A percentile compares a stretch with the other conserved stretches of the same genome.
Evolutionary conservation across 2,113 vertebrate species (phyloP).

Genomic region (Tychaedon coryphoeus): DNA sequence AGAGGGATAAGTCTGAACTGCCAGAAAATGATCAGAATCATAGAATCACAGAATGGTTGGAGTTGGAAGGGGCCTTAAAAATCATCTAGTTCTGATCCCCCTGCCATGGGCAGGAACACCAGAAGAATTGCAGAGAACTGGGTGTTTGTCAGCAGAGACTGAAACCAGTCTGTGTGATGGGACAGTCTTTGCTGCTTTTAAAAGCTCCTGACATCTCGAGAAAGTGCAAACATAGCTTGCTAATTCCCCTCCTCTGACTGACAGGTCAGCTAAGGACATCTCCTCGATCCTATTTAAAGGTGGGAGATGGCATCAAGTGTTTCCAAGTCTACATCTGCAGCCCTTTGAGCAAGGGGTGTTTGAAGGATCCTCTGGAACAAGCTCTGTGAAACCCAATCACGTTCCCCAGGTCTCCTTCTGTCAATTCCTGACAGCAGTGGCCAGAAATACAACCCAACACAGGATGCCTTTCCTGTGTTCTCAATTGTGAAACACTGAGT

Average conservation of each 20-base stretch:
- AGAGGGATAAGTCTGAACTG: background rate
- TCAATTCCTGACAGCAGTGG: background rate
- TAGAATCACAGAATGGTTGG: background rate
- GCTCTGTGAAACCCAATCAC: background rate
- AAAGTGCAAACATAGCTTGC: background rate
- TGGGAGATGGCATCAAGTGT: background rate
- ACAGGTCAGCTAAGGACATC: constrained; percentile 34
- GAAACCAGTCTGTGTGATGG: background rate
- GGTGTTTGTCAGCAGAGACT: background rate
- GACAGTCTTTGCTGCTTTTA: background rate
- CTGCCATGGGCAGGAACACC: background rate
- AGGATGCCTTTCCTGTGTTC: background rate
- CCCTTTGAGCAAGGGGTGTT: background rate
- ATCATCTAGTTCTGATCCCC: background rate
- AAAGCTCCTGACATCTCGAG: background rate
- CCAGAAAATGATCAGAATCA: background rate
- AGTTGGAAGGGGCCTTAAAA: background rate
- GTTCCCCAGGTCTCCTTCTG: background rate
- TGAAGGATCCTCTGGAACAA: background rate
- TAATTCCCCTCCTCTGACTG: background rate
- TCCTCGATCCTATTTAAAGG: background rate
- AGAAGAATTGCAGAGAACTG: background rate
- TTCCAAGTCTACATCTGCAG: background rate
- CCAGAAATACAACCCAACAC: background rate
- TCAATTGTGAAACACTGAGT: background rate